phyloP scores from a whole-genome alignment of 2,888 invertebrate species.

The Willowsia nigromaculata region DNA sequence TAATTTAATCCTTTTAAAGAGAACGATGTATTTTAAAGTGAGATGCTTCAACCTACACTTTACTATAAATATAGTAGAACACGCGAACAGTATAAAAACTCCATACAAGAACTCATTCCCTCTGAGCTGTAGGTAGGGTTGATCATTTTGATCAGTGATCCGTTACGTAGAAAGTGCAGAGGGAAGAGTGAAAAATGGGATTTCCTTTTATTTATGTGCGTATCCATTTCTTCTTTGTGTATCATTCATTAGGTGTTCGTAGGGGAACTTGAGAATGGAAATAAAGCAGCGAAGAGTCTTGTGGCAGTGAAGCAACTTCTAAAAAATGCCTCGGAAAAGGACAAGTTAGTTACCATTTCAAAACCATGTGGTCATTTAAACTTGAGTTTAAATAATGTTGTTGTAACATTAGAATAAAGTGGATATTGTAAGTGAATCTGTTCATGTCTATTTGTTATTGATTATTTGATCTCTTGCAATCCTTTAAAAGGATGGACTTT shows the following conservation, averaged over 20 bases:
- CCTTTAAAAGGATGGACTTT: conserved; percentile 86
- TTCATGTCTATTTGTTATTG: conserved; percentile 56
- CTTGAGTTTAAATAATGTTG: background rate
- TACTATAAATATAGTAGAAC: background rate
- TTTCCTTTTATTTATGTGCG: conserved; percentile 14
- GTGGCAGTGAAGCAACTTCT: conserved; percentile 93
- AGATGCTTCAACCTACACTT: conserved; percentile 30
- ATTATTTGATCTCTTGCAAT: conserved; percentile 45
- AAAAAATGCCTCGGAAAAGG: conserved; percentile 88
- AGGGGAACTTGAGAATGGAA: conserved; percentile 77
- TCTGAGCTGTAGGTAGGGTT: background rate
- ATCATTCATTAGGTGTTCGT: conserved; percentile 76
- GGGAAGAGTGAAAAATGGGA: conserved; percentile 41
- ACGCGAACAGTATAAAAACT: background rate
- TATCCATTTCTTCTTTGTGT: conserved; percentile 46
- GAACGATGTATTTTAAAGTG: conserved; percentile 57
- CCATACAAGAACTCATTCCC: background rate
- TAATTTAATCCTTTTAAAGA: conserved; percentile 73
- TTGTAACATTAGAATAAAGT: conserved; percentile 28
- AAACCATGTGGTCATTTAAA: conserved; percentile 4
- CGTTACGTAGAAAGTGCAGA: conserved; percentile 24
- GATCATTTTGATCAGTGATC: conserved; percentile 16
- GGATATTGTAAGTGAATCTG: conserved; percentile 19
- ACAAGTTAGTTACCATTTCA: conserved; percentile 84
- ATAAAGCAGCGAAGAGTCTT: conserved; percentile 83